Evolutionary conservation across 1,140 invertebrate species (phyloP), one percentile per base, ranked within the genome.

Genomic region (Rhyzopertha dominica): DNA sequence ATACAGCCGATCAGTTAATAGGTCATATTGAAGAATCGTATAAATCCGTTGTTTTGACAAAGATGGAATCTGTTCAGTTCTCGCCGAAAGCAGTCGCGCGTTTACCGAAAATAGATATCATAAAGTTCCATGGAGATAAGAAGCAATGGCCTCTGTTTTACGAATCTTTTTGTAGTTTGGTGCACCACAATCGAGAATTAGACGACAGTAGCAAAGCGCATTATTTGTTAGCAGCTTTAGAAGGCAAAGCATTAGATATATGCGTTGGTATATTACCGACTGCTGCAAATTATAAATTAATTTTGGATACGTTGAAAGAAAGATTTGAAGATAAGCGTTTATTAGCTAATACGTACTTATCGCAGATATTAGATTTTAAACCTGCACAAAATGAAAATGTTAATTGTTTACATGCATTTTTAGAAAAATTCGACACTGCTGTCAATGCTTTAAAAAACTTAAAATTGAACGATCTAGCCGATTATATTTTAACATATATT

Each of bases 371-470:
- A n/a, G n/a, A n/a, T n/a, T n/a, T n/a, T n/a, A n/a, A n/a, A n/a
- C n/a, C n/a, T n/a, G 26, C 26, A 12, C 26, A 2, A 29, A 12
- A 1, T 5, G 26, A 29, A 29, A 29, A n/a, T 2, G 5, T 2
- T 29, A 18, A 37, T 17, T 23, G 19, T 20, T n/a, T 37, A 5
- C 16, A 40, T 19, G 14, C 12, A 40, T 26, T 40, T 40, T 40
- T 40, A 26, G 23, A 40, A 26, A 40, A 25, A 26, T 40, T 40
- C 24, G 22, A 40, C 18, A 17, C 8, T 26, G 22, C 22, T 14
- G 17, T 40, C 16, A 8, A 25, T 10, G 37, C 37, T 16, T 40
- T 40, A 16, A 24, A 26, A 25, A 24, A 40, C 7, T 20, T 40
- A 1, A 26, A 28, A 7, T n/a, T 40, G 13, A 2, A 24, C 3